These are phyloP conservation scores for Orussus abietinus DNA, from an alignment of 1,140 invertebrate genomes.

Conservation along the genomic window DNA sequence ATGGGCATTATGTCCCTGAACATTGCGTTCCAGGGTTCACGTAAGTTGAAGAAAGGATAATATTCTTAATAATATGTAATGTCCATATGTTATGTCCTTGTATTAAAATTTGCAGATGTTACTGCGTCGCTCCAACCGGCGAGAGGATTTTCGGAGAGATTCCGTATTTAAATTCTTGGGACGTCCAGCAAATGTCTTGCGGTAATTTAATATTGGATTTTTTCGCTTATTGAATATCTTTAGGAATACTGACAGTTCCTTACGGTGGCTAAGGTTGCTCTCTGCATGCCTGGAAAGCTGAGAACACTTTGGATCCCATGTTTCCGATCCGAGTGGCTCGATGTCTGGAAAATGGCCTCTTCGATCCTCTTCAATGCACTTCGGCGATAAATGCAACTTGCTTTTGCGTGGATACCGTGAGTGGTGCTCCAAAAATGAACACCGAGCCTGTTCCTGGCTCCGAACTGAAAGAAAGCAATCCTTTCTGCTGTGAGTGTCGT, in stretches of 20 bases:
- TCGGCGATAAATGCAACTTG: slow-evolving; percentile 42
- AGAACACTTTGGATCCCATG: slow-evolving; percentile 8
- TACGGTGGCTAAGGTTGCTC: slow-evolving; percentile 24
- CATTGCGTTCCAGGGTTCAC: slow-evolving; percentile 59
- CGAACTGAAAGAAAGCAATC: slow-evolving; percentile 36
- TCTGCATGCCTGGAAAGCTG: slow-evolving; percentile 20
- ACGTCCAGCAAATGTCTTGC: slow-evolving; percentile 54
- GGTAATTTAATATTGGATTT: slow-evolving; percentile 41
- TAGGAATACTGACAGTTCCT: not conserved
- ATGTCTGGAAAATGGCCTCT: slow-evolving; percentile 56
- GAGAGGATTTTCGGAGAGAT: slow-evolving; percentile 60
- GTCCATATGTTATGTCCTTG: no score
- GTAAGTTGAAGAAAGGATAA: slow-evolving; percentile 41
- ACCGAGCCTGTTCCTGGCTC: slow-evolving; percentile 40
- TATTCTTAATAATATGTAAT: slow-evolving; percentile 7
- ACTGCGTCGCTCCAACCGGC: slow-evolving; percentile 57
- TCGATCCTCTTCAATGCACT: slow-evolving; percentile 57
- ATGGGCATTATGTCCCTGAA: slow-evolving; percentile 51
- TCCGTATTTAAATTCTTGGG: slow-evolving; percentile 39
- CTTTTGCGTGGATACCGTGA: slow-evolving; percentile 53
- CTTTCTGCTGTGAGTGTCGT: slow-evolving; percentile 56
- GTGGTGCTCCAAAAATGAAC: slow-evolving; percentile 40
- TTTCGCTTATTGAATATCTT: slow-evolving; percentile 12
- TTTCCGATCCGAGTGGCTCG: slow-evolving; percentile 27
- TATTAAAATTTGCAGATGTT: slow-evolving; percentile 54